Evolutionary conservation across 53 echinoderm and acorn worm species (phyloP).

Genomic region (Temnopleurus reevesii): DNA sequence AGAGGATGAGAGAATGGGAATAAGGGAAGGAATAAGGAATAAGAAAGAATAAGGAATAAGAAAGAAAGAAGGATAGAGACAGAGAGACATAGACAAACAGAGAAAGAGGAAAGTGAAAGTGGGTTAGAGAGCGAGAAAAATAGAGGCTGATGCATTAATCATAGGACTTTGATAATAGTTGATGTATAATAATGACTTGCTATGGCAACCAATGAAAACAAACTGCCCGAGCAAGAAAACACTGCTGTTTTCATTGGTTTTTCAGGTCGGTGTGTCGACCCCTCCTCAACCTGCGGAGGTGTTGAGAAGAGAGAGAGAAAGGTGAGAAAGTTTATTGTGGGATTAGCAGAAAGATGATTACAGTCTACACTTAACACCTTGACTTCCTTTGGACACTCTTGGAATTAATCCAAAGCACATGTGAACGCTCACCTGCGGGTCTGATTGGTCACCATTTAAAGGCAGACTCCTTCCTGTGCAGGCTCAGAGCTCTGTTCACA

Average conservation of each 20-base stretch:
- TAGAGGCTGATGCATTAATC: too few relatives aligned
- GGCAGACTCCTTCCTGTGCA: not conserved
- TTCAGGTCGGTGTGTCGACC: too few relatives aligned
- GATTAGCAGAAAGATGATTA: not conserved
- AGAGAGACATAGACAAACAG: not conserved
- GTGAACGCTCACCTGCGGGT: not conserved
- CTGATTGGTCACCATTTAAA: not conserved
- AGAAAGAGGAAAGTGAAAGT: not conserved
- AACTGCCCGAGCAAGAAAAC: too few relatives aligned
- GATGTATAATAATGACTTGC: too few relatives aligned
- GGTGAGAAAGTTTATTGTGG: not conserved
- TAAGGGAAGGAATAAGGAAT: not conserved
- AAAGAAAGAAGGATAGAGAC: not conserved
- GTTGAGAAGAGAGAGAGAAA: not conserved
- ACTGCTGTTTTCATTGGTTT: too few relatives aligned
- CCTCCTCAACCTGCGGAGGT: too few relatives aligned
- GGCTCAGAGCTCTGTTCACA: too few relatives aligned
- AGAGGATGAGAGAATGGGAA: not conserved
- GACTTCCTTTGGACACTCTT: constrained; percentile 35
- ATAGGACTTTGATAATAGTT: too few relatives aligned
- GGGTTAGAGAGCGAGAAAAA: too few relatives aligned
- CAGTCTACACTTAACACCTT: constrained; percentile 23
- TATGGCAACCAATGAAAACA: too few relatives aligned
- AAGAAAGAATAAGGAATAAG: not conserved
- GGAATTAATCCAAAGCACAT: not conserved